These are phyloP conservation scores for Percopsis omiscomaycus DNA, from an alignment of 2,797 vertebrate genomes.

Conservation along the genomic window DNA sequence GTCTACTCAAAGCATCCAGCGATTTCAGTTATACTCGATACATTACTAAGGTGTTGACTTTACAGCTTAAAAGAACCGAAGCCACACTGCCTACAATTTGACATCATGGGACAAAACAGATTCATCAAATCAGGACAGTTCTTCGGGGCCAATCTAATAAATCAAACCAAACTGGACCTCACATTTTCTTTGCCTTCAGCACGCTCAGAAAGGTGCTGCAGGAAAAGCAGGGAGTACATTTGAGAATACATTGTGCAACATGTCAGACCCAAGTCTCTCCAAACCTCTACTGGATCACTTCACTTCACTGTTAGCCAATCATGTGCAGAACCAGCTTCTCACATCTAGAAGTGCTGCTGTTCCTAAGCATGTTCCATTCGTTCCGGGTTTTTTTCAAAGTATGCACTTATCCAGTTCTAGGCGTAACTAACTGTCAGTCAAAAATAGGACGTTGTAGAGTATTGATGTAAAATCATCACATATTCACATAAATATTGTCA, in stretches of 20 bases:
- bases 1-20: slow-evolving; percentile 12
- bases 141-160: slow-evolving; percentile 27
- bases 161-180: slow-evolving; percentile 37
- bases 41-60: background rate
- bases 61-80: slow-evolving; percentile 7
- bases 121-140: background rate
- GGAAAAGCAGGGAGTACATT: slow-evolving; percentile 48
- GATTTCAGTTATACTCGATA: slow-evolving; percentile 14
- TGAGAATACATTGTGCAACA: slow-evolving; percentile 46
- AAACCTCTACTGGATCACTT: slow-evolving; percentile 36
- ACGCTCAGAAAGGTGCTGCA: slow-evolving; percentile 28
- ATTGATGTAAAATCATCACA: too few relatives aligned
- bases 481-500: too few relatives aligned
- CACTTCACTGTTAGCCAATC: slow-evolving; percentile 43
- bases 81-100: background rate
- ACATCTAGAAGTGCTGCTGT: slow-evolving; percentile 28
- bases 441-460: too few relatives aligned
- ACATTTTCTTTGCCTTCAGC: slow-evolving; percentile 33
- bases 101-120: slow-evolving; percentile 10
- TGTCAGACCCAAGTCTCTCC: slow-evolving; percentile 60
- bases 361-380: slow-evolving; percentile 20
- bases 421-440: slow-evolving; percentile 19
- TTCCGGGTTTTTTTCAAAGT: slow-evolving; percentile 24
- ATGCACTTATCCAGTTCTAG: slow-evolving; percentile 25
- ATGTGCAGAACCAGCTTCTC: slow-evolving; percentile 29